Conservation (phyloP, 2,888 invertebrate genomes). For the Leistus spinibarbis region DNA sequence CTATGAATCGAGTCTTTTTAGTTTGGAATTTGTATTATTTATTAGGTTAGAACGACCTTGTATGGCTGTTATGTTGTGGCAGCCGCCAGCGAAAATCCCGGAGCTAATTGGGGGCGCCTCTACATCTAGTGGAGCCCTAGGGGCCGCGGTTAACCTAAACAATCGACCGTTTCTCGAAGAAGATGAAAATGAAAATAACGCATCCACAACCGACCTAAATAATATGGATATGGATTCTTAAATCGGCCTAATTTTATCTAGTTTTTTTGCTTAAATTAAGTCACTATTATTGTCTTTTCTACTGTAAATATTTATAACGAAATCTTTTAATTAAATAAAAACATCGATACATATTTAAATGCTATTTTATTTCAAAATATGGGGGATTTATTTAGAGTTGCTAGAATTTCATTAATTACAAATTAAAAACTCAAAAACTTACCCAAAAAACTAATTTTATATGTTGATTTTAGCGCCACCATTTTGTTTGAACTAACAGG, state of each 20-base stretch:
- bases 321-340: constrained; percentile 2
- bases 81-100: constrained; percentile 62
- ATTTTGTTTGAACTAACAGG: too few relatives aligned
- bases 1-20: background rate
- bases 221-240: constrained; percentile 47
- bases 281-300: background rate
- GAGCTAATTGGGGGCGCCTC: constrained; percentile 7
- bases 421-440: too few relatives aligned
- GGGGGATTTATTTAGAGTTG: too few relatives aligned
- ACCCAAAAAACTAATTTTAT: too few relatives aligned
- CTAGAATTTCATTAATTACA: too few relatives aligned
- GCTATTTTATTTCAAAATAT: background rate
- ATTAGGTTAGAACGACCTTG: constrained; percentile 70
- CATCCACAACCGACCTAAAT: constrained; percentile 35
- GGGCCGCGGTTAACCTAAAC: constrained; percentile 28
- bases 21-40: constrained; percentile 46
- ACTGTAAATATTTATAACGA: background rate
- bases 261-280: background rate
- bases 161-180: constrained; percentile 51
- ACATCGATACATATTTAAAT: background rate
- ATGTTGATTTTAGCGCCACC: too few relatives aligned
- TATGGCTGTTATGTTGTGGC: constrained; percentile 82
- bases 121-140: background rate
- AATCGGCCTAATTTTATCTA: background rate
- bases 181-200: constrained; percentile 53